Conservation (phyloP, 2,888 invertebrate genomes). For the Trissolcus japonicus region DNA sequence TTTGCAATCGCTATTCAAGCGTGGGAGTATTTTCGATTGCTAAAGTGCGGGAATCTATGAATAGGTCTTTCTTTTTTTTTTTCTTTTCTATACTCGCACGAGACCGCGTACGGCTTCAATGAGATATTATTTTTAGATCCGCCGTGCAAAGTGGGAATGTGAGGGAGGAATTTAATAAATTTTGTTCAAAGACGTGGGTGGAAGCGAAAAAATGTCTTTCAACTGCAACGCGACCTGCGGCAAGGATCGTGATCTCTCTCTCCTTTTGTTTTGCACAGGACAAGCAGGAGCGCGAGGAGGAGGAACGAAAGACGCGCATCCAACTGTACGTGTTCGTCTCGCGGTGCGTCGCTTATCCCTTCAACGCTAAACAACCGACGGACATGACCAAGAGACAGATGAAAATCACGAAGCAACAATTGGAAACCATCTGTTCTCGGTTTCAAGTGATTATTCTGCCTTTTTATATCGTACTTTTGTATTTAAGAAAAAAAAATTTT, state of each 20-base stretch:
- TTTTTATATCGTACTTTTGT: too few species aligned
- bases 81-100: too few species aligned
- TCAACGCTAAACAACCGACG: slow-evolving; percentile 99
- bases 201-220: neutral
- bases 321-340: slow-evolving; percentile 99
- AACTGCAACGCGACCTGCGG: neutral
- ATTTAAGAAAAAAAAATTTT: too few species aligned
- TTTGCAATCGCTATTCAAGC: too few species aligned
- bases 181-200: too few species aligned
- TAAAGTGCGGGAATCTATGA: too few species aligned
- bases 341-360: slow-evolving; percentile 97
- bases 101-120: too few species aligned
- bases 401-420: slow-evolving; percentile 96
- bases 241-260: neutral
- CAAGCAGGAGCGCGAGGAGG: slow-evolving; percentile 96
- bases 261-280: slow-evolving; percentile 78
- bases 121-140: too few species aligned
- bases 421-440: slow-evolving; percentile 94
- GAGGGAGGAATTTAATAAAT: too few species aligned
- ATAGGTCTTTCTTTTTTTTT: too few species aligned
- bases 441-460: slow-evolving; percentile 88
- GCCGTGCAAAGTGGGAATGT: too few species aligned
- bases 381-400: slow-evolving; percentile 97
- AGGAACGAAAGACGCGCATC: slow-evolving; percentile 94
- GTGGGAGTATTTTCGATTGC: too few species aligned